phyloP scores from a whole-genome alignment of 2,888 invertebrate genomes.

The Aromia moschata region DNA sequence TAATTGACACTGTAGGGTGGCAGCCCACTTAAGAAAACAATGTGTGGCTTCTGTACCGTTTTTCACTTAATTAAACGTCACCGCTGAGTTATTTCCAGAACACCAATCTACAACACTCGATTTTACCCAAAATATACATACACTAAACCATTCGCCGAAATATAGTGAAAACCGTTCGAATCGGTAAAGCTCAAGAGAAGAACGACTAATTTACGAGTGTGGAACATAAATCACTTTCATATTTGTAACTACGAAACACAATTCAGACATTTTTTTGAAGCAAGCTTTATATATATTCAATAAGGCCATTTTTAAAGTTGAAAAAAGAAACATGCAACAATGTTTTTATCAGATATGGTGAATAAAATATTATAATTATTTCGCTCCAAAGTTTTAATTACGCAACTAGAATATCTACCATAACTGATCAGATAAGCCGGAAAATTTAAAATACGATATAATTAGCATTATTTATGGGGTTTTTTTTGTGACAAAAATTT shows the following conservation, averaged over 20 bases:
- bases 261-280: background rate
- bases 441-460: too few species aligned
- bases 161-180: slow-evolving; percentile 17
- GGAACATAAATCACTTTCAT: background rate
- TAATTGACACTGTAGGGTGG: too few species aligned
- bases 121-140: slow-evolving; percentile 23
- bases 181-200: slow-evolving; percentile 15
- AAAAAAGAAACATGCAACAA: slow-evolving; percentile 6
- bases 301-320: background rate
- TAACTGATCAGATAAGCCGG: too few species aligned
- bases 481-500: too few species aligned
- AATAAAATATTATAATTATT: too few species aligned
- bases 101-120: slow-evolving; percentile 12
- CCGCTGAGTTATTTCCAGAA: slow-evolving; percentile 16
- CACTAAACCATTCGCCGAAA: slow-evolving; percentile 22
- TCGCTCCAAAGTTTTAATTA: too few species aligned
- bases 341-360: background rate
- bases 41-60: slow-evolving; percentile 8
- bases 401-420: too few species aligned
- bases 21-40: too few species aligned
- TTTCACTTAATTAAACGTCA: slow-evolving; percentile 12
- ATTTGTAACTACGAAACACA: slow-evolving; percentile 3
- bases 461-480: too few species aligned
- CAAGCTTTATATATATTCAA: background rate
- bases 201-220: slow-evolving; percentile 12